Evolutionary conservation across 2,113 vertebrate species (phyloP).

Genomic region (Pycnonotus jocosus): DNA sequence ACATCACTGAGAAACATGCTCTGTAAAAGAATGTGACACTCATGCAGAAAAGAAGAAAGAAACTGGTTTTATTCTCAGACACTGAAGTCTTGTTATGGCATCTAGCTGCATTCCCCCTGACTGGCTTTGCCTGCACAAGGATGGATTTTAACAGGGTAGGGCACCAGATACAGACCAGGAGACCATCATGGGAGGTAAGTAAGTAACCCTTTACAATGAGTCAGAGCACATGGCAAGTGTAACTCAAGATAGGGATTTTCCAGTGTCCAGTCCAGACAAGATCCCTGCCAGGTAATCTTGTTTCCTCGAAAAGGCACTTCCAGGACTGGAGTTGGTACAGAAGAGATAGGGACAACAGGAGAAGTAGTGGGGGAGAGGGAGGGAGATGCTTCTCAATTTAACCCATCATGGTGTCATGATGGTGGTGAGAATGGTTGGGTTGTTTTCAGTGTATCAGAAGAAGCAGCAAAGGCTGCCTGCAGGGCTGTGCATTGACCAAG

Average conservation of each 20-base stretch:
- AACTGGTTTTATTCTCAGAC: conserved; percentile 68
- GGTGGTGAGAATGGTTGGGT: not conserved
- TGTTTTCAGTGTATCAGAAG: conserved; percentile 49
- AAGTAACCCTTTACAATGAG: conserved; percentile 33
- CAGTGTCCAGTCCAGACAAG: conserved; percentile 11
- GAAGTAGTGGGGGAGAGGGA: not conserved
- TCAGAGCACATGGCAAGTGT: conserved; percentile 11
- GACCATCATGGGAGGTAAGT: not conserved
- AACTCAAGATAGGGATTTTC: conserved; percentile 34
- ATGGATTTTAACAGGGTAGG: conserved; percentile 27
- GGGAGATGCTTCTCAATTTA: conserved; percentile 9
- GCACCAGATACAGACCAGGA: conserved; percentile 32
- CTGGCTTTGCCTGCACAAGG: conserved; percentile 50
- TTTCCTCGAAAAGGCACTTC: conserved; percentile 69
- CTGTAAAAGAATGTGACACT: conserved; percentile 26
- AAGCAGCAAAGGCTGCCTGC: conserved; percentile 31
- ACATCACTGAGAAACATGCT: not conserved
- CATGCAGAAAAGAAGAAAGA: conserved; percentile 43
- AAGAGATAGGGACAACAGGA: not conserved
- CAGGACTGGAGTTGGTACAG: conserved; percentile 21
- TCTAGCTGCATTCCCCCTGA: conserved; percentile 47
- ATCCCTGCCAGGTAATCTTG: conserved; percentile 47
- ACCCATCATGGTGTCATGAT: not conserved
- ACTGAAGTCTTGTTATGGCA: conserved; percentile 26
- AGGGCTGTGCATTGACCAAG: not conserved